Conservation (phyloP, 92 coral and sea anemone species). For the Desmophyllum pertusum region DNA sequence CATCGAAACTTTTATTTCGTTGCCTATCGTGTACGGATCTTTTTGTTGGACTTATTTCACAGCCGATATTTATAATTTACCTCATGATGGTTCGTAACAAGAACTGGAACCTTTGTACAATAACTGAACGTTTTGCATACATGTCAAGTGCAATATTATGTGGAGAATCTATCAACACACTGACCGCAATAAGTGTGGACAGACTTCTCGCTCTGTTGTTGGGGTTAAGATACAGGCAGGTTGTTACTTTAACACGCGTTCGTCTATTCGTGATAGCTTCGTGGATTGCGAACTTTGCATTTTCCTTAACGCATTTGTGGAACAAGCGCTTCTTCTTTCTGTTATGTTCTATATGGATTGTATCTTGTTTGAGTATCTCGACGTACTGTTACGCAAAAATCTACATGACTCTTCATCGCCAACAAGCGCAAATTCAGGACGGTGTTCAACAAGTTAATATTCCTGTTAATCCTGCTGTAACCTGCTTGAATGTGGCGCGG, state of each 20-base stretch:
- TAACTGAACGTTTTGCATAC: not conserved
- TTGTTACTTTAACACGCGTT: slow-evolving; percentile 18
- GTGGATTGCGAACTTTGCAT: not conserved
- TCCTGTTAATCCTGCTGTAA: not conserved
- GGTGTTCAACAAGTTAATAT: no score
- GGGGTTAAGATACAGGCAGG: slow-evolving; percentile 13
- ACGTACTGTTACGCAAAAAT: not conserved
- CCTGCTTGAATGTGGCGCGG: not conserved
- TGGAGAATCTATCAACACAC: slow-evolving; percentile 12
- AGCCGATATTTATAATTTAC: not conserved
- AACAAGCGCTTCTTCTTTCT: not conserved
- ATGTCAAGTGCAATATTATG: not conserved
- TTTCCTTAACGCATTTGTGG: not conserved
- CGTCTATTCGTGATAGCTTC: not conserved
- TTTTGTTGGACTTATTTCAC: not conserved
- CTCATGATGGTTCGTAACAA: not conserved
- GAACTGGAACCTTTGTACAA: not conserved
- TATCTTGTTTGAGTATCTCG: not conserved
- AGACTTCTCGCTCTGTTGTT: slow-evolving; percentile 25
- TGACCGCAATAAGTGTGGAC: slow-evolving; percentile 24
- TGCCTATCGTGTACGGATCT: slow-evolving; percentile 13
- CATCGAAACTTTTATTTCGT: slow-evolving; percentile 7
- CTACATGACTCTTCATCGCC: not conserved
- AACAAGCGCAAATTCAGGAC: not conserved
- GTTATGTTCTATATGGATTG: not conserved